phyloP scores from a whole-genome alignment of 2,888 invertebrate species.

The Andrena bicolor region DNA sequence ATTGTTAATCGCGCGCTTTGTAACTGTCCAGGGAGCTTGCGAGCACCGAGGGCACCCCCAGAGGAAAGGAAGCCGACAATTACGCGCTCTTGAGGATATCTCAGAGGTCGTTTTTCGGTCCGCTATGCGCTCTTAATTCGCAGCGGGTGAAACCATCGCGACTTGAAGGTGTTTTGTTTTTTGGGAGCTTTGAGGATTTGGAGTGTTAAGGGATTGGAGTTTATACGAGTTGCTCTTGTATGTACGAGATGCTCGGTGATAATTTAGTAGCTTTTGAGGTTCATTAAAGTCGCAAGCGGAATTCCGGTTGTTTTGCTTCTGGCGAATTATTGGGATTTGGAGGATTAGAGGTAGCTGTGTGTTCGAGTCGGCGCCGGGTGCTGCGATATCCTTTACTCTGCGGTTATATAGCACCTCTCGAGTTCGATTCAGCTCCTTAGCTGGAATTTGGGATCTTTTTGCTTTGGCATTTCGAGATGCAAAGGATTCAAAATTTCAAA shows the following conservation, averaged over 20 bases:
- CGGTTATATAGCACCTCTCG: too few relatives aligned
- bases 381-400: too few relatives aligned
- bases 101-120: constrained; percentile 22
- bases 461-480: too few relatives aligned
- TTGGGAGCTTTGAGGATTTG: background rate
- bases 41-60: background rate
- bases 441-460: too few relatives aligned
- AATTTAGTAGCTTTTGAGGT: background rate
- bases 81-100: constrained; percentile 38
- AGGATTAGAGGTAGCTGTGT: background rate
- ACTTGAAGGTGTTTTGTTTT: background rate
- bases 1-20: constrained; percentile 59
- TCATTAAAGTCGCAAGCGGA: background rate
- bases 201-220: background rate
- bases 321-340: background rate
- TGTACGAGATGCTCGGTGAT: background rate
- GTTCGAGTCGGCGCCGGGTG: too few relatives aligned
- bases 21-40: constrained; percentile 47
- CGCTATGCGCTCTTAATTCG: background rate
- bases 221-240: background rate
- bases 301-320: background rate
- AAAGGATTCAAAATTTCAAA: too few relatives aligned
- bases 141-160: background rate
- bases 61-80: constrained; percentile 37
- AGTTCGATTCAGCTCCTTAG: too few relatives aligned